Evolutionary conservation across 2,888 invertebrate genomes (phyloP).

Genomic region (Fragum whitleyi): DNA sequence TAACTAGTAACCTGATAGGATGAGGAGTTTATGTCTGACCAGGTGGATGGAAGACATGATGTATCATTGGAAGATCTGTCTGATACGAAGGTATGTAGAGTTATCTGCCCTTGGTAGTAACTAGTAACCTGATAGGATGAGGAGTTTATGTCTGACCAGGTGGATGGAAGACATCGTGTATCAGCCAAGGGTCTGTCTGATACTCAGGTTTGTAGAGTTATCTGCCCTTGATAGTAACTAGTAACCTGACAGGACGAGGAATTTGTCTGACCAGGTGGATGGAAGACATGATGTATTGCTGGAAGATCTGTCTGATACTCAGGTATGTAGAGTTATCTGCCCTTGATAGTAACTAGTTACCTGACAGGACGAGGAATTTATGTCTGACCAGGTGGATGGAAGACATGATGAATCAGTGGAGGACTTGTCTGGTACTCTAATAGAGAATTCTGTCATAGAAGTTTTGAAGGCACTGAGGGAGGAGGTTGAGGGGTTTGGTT

Average conservation of each 20-base stretch:
- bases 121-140: conserved; percentile 95
- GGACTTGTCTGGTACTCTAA: conserved; percentile 52
- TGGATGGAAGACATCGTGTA: conserved; percentile 60
- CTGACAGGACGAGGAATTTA: conserved; percentile 89
- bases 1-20: conserved; percentile 97
- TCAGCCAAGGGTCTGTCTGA: conserved; percentile 59
- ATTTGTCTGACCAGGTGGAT: conserved; percentile 55
- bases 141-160: conserved; percentile 54
- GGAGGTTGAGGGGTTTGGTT: no score
- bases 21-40: conserved; percentile 64
- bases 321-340: conserved; percentile 90
- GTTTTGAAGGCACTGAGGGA: no score
- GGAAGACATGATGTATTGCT: conserved; percentile 60
- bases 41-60: conserved; percentile 58
- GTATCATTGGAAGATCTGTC: conserved; percentile 61
- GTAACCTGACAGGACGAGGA: conserved; percentile 92
- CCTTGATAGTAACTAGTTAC: conserved; percentile 96
- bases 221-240: conserved; percentile 97
- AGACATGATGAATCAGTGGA: conserved; percentile 62
- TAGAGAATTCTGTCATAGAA: no score
- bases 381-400: conserved; percentile 57
- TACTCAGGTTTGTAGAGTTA: conserved; percentile 37
- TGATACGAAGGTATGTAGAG: conserved; percentile 48
- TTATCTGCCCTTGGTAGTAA: conserved; percentile 94
- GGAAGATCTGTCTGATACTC: conserved; percentile 56